Conservation (phyloP, 2,113 vertebrate species). For the Limnothrissa miodon region DNA sequence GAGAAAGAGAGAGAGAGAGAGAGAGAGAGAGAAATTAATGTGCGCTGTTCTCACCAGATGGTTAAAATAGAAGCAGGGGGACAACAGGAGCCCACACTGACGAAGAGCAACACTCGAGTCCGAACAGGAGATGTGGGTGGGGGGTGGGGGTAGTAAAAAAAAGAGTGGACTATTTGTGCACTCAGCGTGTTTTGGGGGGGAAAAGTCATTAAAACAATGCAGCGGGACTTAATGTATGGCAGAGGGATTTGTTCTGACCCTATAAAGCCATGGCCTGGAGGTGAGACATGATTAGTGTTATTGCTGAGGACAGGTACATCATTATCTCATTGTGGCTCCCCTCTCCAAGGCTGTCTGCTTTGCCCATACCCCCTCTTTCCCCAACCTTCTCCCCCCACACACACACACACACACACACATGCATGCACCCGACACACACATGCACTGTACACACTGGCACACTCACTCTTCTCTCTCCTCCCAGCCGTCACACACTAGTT, state of each 20-base stretch:
- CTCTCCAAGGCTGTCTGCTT: conserved; percentile 6
- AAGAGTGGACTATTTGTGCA: conserved; percentile 28
- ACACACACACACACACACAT: conserved; percentile 41
- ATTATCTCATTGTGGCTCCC: conserved; percentile 71
- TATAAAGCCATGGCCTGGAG: conserved; percentile 68
- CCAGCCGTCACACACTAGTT: conserved; percentile 59
- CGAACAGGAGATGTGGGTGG: conserved; percentile 30
- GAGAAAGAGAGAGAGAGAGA: conserved; percentile 4
- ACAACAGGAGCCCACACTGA: background rate
- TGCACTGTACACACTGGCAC: background rate
- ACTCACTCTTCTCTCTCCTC: conserved; percentile 46
- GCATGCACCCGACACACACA: conserved; percentile 46
- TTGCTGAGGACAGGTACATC: conserved; percentile 78
- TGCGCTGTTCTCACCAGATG: conserved; percentile 6
- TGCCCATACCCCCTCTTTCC: background rate
- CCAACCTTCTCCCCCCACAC: conserved; percentile 41
- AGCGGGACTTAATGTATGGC: conserved; percentile 65
- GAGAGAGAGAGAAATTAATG: conserved; percentile 31
- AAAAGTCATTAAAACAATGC: conserved; percentile 72
- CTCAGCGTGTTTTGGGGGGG: conserved; percentile 46
- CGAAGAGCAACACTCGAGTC: background rate
- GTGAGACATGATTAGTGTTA: conserved; percentile 76
- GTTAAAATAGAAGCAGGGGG: background rate
- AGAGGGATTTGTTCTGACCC: conserved; percentile 72
- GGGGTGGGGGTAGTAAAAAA: background rate